Conservation (phyloP, 2,113 vertebrate species). For the Passer domesticus region DNA sequence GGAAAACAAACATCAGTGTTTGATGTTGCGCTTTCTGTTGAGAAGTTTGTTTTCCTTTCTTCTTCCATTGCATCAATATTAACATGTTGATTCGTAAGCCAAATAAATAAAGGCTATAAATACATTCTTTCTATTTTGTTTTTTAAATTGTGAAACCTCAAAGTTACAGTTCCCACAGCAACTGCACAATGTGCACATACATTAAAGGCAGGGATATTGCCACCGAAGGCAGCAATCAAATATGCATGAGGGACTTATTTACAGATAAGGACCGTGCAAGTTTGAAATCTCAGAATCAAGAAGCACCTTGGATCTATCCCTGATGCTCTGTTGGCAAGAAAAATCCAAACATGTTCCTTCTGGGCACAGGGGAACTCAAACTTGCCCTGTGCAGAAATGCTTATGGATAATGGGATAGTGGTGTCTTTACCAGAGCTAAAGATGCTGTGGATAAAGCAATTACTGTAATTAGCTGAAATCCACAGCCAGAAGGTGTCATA, state of each 20-base stretch:
- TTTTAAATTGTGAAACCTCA: not conserved
- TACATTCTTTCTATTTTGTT: not conserved
- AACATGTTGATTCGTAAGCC: conserved; percentile 49
- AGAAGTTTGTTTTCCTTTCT: conserved; percentile 59
- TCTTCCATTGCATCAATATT: conserved; percentile 57
- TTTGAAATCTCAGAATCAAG: not conserved
- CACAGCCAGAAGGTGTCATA: conserved; percentile 60
- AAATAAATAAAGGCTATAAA: conserved; percentile 51
- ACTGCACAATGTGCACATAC: conserved; percentile 20
- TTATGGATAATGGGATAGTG: not conserved
- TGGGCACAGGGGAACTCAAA: not conserved
- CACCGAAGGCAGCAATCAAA: conserved; percentile 26
- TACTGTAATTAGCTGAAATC: conserved; percentile 46
- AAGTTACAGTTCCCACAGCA: conserved; percentile 63
- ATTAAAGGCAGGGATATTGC: conserved; percentile 20
- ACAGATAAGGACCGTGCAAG: not conserved
- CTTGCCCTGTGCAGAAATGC: rapidly evolving
- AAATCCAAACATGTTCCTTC: rapidly evolving
- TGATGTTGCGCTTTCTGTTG: conserved; percentile 28
- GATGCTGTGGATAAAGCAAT: not conserved
- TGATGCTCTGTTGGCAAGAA: not conserved
- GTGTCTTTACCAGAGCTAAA: not conserved
- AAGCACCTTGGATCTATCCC: not conserved
- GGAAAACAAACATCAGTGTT: conserved; percentile 51
- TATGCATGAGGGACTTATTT: not conserved